Evolutionary conservation across 2,113 vertebrate genomes (phyloP).

Genomic region (Mus pahari): DNA sequence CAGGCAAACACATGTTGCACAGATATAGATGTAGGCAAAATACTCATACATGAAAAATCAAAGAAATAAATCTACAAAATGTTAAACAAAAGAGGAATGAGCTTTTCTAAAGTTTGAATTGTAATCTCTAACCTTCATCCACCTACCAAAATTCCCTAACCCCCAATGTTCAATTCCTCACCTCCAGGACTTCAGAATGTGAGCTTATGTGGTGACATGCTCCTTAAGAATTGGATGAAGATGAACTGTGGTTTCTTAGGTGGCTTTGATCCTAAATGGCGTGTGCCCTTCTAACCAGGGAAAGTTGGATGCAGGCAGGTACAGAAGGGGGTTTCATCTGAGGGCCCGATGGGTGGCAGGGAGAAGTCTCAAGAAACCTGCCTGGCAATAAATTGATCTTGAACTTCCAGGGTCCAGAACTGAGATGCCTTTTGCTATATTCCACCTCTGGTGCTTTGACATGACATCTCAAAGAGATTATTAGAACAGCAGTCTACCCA

Average conservation of each 20-base stretch:
- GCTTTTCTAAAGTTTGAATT: neutral
- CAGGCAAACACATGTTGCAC: neutral
- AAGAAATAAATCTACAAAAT: neutral
- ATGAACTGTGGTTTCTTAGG: neutral
- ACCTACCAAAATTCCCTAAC: neutral
- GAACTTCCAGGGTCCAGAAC: neutral
- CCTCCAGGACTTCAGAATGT: neutral
- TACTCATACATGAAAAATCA: neutral
- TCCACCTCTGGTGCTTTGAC: too few species aligned
- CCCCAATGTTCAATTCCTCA: neutral
- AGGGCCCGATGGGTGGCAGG: rapidly evolving
- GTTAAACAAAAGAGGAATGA: neutral
- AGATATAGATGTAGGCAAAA: neutral
- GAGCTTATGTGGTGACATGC: neutral
- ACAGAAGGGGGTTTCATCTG: rapidly evolving
- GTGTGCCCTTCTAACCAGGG: neutral
- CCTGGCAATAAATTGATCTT: neutral
- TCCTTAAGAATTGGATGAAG: neutral
- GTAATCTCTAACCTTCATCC: neutral
- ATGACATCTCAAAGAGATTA: neutral
- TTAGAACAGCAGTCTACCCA: too few species aligned
- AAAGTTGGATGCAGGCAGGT: neutral
- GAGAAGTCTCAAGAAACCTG: neutral
- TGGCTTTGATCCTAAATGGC: neutral
- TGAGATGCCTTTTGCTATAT: neutral